Conservation (phyloP, 2,888 invertebrate genomes). For the Pterobdella sp. region DNA sequence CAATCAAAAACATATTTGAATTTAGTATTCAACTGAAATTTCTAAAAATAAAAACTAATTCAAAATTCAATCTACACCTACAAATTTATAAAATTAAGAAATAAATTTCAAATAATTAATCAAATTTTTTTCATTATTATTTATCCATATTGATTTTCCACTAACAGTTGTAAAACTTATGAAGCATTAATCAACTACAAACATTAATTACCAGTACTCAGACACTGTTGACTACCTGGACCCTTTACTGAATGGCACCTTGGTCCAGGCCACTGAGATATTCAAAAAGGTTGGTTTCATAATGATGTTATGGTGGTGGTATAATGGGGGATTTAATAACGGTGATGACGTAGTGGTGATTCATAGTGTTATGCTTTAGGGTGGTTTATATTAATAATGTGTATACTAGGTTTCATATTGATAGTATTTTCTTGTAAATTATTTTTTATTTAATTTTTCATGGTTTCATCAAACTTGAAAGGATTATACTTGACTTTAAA, state of each 20-base stretch:
- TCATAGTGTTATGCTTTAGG: neutral
- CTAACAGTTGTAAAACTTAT: too few species aligned
- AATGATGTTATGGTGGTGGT: slow-evolving; percentile 46
- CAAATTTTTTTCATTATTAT: too few species aligned
- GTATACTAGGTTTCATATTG: neutral
- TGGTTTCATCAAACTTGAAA: neutral
- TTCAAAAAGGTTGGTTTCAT: slow-evolving; percentile 25
- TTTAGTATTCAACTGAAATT: too few species aligned
- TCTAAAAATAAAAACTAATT: too few species aligned
- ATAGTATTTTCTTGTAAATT: neutral
- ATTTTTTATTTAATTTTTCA: neutral
- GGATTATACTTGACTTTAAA: too few species aligned
- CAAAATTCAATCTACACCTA: too few species aligned
- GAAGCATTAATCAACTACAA: too few species aligned
- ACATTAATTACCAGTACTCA: slow-evolving; percentile 33
- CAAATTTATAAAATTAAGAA: too few species aligned
- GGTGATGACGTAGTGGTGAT: too few species aligned
- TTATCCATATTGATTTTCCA: too few species aligned
- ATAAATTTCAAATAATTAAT: too few species aligned
- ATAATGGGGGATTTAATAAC: neutral
- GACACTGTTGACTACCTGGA: slow-evolving; percentile 32
- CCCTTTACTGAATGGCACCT: slow-evolving; percentile 25
- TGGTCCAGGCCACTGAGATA: slow-evolving; percentile 32
- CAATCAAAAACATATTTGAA: too few species aligned
- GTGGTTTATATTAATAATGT: neutral